Percentiles rank a stretch among this genome's conserved stretches.
phyloP scores from a whole-genome alignment of 2,888 invertebrate genomes.

The Phoronis australis region DNA sequence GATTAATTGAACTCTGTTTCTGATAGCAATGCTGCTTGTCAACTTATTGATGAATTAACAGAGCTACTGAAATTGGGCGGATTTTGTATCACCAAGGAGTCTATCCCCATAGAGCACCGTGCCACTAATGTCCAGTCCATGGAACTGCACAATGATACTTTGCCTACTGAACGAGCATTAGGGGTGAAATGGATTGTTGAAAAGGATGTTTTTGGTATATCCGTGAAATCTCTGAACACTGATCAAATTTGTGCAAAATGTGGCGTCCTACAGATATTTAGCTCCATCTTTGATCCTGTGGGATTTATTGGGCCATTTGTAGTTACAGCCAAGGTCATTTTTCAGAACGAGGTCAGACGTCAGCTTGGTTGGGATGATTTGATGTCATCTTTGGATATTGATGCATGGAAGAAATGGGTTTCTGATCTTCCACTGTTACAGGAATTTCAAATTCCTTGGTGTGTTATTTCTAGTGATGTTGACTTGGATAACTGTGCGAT shows the following conservation, averaged over 20 bases:
- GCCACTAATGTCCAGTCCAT: background rate
- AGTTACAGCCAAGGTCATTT: background rate
- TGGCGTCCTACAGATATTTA: constrained; percentile 2
- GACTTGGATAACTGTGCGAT: no score
- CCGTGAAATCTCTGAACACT: background rate
- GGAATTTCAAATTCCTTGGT: background rate
- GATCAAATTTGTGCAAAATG: constrained; percentile 1
- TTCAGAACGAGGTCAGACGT: background rate
- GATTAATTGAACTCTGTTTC: background rate
- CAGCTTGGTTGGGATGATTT: background rate
- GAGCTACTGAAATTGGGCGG: background rate
- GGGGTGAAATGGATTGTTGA: constrained; percentile 8
- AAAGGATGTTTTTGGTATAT: constrained; percentile 2
- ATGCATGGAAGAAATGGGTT: background rate
- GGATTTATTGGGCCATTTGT: constrained; percentile 1
- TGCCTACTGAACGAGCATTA: constrained; percentile 5
- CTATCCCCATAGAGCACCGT: constrained; percentile 4
- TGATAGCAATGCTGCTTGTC: background rate
- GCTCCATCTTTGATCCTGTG: constrained; percentile 5
- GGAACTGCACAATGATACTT: constrained; percentile 2
- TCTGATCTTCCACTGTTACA: constrained; percentile 2
- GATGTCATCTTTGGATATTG: background rate
- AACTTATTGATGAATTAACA: background rate
- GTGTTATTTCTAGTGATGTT: background rate
- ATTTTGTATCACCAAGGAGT: constrained; percentile 4